Percentiles rank a stretch among this genome's conserved stretches.
Conservation (phyloP, 1,140 invertebrate genomes). For the Adoxophyes honmai region DNA sequence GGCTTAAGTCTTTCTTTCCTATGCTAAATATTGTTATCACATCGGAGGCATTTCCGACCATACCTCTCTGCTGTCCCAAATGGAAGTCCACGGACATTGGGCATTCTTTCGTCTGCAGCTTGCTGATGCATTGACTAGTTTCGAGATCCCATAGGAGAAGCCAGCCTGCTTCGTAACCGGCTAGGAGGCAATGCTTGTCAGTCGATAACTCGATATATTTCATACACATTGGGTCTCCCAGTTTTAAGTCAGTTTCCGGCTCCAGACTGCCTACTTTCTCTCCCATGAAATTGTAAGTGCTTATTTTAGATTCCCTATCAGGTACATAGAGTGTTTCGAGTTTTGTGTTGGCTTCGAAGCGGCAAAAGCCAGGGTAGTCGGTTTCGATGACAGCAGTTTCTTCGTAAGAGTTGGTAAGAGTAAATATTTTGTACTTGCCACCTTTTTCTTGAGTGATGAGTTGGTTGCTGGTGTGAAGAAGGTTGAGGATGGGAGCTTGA, state of each 20-base stretch:
- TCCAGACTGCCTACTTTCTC: slow-evolving; percentile 69
- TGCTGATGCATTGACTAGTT: slow-evolving; percentile 77
- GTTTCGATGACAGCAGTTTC: slow-evolving; percentile 76
- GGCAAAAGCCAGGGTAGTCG: slow-evolving; percentile 83
- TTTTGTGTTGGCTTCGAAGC: slow-evolving; percentile 78
- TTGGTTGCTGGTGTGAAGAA: slow-evolving; percentile 77
- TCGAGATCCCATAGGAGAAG: slow-evolving; percentile 83
- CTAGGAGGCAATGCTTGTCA: slow-evolving; percentile 76
- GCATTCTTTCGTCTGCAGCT: slow-evolving; percentile 80
- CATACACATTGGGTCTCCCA: slow-evolving; percentile 81
- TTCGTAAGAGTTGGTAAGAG: slow-evolving; percentile 79
- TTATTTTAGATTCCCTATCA: slow-evolving; percentile 80
- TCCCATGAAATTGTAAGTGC: slow-evolving; percentile 78
- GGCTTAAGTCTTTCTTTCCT: slow-evolving; percentile 76
- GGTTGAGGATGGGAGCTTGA: slow-evolving; percentile 77
- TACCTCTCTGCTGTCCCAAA: slow-evolving; percentile 78
- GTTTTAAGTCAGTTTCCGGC: slow-evolving; percentile 50
- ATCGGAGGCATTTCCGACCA: slow-evolving; percentile 81
- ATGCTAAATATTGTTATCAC: slow-evolving; percentile 79
- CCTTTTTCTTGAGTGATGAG: slow-evolving; percentile 84
- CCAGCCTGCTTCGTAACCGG: slow-evolving; percentile 82
- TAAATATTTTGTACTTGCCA: slow-evolving; percentile 82
- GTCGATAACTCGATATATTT: slow-evolving; percentile 77
- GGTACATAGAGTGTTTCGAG: slow-evolving; percentile 82
- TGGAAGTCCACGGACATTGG: slow-evolving; percentile 85